A percentile compares a stretch with the other conserved stretches of the same genome.
These are phyloP conservation scores for Epinotia bilunana DNA, from an alignment of 2,888 invertebrate genomes.

Conservation along the genomic window DNA sequence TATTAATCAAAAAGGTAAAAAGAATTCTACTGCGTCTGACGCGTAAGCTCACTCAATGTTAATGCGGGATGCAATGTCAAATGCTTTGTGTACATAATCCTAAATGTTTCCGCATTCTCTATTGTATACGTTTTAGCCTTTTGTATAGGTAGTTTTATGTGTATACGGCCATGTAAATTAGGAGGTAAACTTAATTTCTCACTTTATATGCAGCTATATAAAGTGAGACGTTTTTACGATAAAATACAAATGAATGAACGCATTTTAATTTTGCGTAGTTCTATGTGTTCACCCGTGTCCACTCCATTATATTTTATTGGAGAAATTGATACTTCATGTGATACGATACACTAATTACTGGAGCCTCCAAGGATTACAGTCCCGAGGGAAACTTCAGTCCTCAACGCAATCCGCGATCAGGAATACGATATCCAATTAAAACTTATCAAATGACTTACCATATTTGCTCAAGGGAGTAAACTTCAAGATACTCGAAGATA, in stretches of 20 bases:
- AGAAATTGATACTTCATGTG: conserved; percentile 4
- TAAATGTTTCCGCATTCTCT: neutral
- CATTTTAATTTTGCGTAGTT: neutral
- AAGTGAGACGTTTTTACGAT: neutral
- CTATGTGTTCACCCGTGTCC: neutral
- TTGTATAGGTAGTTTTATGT: neutral
- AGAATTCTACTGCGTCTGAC: neutral
- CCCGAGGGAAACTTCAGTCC: neutral
- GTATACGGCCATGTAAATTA: neutral
- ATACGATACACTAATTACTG: conserved; percentile 18
- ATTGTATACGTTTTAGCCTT: too few relatives aligned
- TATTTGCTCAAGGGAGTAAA: conserved; percentile 9
- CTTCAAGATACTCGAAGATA: conserved; percentile 10
- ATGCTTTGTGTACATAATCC: neutral
- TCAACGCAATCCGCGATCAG: neutral
- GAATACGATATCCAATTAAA: conserved; percentile 36
- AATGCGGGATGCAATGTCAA: too few relatives aligned
- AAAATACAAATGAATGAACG: neutral
- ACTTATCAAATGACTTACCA: conserved; percentile 39
- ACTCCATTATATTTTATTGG: conserved; percentile 14
- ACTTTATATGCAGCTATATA: neutral
- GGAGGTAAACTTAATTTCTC: too few relatives aligned
- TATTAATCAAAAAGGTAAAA: neutral
- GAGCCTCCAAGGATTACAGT: neutral
- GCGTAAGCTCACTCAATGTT: neutral